phyloP scores from a whole-genome alignment of 2,113 vertebrate species.

The Cyanoderma ruficeps region DNA sequence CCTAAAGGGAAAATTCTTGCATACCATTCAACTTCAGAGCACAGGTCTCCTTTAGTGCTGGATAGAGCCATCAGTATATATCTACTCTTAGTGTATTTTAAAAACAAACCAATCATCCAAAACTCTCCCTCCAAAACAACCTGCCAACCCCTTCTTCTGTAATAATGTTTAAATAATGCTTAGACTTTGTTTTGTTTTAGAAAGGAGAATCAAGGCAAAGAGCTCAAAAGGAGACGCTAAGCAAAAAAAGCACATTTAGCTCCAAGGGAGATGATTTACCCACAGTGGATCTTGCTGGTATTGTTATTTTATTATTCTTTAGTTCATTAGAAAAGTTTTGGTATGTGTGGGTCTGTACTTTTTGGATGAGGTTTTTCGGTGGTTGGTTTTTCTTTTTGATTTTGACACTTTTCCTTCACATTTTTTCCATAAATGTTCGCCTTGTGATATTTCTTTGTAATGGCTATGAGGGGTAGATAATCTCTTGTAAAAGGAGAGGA shows the following conservation, averaged over 20 bases:
- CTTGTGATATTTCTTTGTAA: neutral
- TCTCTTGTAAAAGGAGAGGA: neutral
- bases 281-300: neutral
- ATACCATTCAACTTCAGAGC: neutral
- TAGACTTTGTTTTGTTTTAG: neutral
- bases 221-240: neutral
- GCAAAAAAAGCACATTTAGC: neutral
- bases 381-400: neutral
- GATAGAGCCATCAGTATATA: no score
- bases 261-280: neutral
- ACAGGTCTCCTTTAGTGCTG: neutral
- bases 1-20: neutral
- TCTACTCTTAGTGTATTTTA: neutral
- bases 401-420: fast-evolving
- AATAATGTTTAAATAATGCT: neutral
- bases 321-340: neutral
- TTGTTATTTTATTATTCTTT: neutral
- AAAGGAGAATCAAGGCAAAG: neutral
- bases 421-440: neutral
- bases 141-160: fast-evolving
- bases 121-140: neutral
- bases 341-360: neutral
- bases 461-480: neutral
- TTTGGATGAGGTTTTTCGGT: neutral
- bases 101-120: neutral